Evolutionary conservation across 2,113 vertebrate genomes (phyloP), one percentile per base, ranked within the genome.

Genomic region (Excalfactoria chinensis): DNA sequence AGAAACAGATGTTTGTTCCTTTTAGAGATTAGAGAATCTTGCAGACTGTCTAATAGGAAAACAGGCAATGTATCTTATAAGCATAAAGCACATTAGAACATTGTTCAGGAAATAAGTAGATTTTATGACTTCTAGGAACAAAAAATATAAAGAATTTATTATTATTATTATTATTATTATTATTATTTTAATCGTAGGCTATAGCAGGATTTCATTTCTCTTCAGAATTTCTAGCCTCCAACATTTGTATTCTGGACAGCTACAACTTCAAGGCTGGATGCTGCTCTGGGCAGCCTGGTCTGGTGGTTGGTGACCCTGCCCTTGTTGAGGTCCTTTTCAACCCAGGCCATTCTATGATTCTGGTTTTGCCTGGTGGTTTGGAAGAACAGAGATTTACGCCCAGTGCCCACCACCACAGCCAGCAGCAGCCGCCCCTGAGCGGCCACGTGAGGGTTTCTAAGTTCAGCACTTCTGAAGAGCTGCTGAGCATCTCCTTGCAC

Each of bases 1-100:
- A 93, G 93, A 94, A 96, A 95, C 84, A 96, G 89, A 88, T 93
- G 82, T 43, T 80, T 87, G 77, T 94, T 93, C 92, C 78, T 92
- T 95, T 91, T 53, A 60, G 64, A 87, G 87, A 94, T 93, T 70
- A 91, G 72, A 58, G 18, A 95, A 48, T 51, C 64, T 55, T 84
- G 35, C 79, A 86, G 60, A 17, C n/a, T 92, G 68, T 64, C 82
- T 79, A 88, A 15, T 85, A 91, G 87, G 84, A 74, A 90, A 87
- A 53, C 22, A 79, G 56, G 64, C 55, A 85, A 74, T 59, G 7
- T 55, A 87, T 70, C 84, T 89, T 64, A 26, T 5, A 87, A 56
- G 12, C 40, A 92, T 51, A 34, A 71, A 88, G 84, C 30, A 86
- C 90, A 93, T 89, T 56, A 70, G 72, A 74, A 32, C 53, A 77